Evolutionary conservation across 2,888 invertebrate genomes (phyloP).

Genomic region (Drepanosiphum platanoidis): DNA sequence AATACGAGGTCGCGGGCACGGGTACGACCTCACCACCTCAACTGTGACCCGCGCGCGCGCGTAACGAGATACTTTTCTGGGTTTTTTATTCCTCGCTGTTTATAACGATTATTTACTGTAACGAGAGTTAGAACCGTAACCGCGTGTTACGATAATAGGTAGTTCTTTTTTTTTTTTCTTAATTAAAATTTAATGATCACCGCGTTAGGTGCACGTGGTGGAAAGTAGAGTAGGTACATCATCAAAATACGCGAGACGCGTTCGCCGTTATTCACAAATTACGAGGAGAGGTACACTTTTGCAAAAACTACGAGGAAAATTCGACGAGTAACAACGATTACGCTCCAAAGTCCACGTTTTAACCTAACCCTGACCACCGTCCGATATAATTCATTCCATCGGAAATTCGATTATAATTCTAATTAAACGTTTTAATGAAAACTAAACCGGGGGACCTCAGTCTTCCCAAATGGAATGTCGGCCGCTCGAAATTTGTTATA

Average conservation of each 20-base stretch:
- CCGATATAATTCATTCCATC: not conserved
- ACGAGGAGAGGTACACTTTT: not conserved
- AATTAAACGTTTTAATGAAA: not conserved
- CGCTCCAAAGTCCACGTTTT: not conserved
- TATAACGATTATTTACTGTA: conserved; percentile 34
- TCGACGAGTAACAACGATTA: not conserved
- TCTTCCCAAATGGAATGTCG: not conserved
- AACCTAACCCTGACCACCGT: too few relatives aligned
- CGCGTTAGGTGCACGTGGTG: not conserved
- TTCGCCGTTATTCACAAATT: not conserved
- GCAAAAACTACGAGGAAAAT: not conserved
- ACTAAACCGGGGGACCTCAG: too few relatives aligned
- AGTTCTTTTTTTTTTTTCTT: conserved; percentile 3
- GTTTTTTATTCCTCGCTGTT: not conserved
- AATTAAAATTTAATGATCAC: conserved; percentile 39
- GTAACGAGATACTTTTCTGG: not conserved
- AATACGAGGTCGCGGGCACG: not conserved
- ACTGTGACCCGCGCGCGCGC: not conserved
- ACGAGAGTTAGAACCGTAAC: conserved; percentile 27
- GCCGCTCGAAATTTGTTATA: not conserved
- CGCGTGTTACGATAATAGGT: not conserved
- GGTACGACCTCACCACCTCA: not conserved
- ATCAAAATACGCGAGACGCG: not conserved
- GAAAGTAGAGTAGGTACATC: not conserved
- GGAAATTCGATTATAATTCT: not conserved